phyloP scores from a whole-genome alignment of 2,113 vertebrate species.

The Peromyscus californicus region DNA sequence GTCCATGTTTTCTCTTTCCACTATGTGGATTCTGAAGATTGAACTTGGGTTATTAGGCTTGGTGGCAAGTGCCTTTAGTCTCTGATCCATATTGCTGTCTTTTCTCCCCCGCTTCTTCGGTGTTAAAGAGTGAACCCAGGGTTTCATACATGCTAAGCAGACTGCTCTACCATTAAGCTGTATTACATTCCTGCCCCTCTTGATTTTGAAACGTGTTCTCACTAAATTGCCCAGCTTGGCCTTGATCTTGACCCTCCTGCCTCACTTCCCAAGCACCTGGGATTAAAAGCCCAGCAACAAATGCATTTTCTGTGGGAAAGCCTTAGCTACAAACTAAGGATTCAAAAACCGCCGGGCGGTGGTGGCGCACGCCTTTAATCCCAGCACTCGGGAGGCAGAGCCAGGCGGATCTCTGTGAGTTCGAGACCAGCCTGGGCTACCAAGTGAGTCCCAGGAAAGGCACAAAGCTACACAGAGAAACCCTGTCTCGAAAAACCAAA shows the following conservation, averaged over 20 bases:
- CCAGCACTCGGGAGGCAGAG: too few relatives aligned
- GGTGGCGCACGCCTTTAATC: too few relatives aligned
- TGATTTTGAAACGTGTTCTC: not conserved
- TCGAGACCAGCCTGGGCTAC: too few relatives aligned
- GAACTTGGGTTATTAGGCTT: not conserved
- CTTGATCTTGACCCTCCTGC: not conserved
- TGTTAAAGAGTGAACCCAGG: not conserved
- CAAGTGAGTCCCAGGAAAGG: too few relatives aligned
- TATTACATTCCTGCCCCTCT: not conserved
- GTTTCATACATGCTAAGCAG: not conserved
- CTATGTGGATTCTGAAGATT: not conserved
- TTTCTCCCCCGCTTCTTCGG: not conserved
- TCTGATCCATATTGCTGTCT: not conserved
- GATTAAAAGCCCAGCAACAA: not conserved
- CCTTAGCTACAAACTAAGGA: not conserved
- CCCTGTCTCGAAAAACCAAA: too few relatives aligned
- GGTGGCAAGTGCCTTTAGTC: not conserved
- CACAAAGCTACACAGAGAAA: too few relatives aligned
- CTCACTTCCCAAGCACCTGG: not conserved
- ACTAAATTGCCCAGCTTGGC: not conserved
- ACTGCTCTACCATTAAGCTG: not conserved
- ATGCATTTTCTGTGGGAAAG: not conserved
- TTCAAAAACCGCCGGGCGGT: not conserved
- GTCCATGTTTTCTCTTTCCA: not conserved
- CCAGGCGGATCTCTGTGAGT: too few relatives aligned